Percentiles rank a stretch among this genome's conserved stretches.
Conservation (phyloP, 2,888 invertebrate genomes). For the Cartodere bifasciata region DNA sequence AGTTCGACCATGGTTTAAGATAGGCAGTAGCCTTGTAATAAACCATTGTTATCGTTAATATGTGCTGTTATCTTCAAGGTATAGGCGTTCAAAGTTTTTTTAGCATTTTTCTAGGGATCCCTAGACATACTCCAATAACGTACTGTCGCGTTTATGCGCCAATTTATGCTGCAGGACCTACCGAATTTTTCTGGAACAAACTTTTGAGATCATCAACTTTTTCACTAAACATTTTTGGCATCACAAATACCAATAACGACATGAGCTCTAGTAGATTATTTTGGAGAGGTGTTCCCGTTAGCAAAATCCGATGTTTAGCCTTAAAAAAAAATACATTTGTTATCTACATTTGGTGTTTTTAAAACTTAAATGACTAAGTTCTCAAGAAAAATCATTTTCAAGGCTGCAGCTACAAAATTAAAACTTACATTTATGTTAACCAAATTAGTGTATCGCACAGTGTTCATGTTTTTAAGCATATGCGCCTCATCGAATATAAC, state of each 20-base stretch:
- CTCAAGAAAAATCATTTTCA: no score
- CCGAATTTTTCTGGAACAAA: conserved; percentile 67
- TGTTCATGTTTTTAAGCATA: conserved; percentile 96
- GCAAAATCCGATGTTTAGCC: conserved; percentile 72
- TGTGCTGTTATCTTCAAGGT: no score
- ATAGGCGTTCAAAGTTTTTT: no score
- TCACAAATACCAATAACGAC: conserved; percentile 89
- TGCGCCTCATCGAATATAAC: conserved; percentile 96
- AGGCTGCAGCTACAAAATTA: conserved; percentile 4
- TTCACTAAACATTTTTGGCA: conserved; percentile 87
- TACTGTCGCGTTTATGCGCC: no score
- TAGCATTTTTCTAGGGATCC: no score
- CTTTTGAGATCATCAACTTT: conserved; percentile 79
- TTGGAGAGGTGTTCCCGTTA: conserved; percentile 94
- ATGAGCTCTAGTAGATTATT: conserved; percentile 92
- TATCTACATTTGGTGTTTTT: no score
- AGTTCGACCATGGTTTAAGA: no score
- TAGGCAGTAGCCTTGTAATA: no score
- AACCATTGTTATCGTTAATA: no score
- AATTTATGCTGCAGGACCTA: conserved; percentile 32
- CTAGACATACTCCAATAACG: no score
- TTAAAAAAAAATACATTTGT: conserved; percentile 29
- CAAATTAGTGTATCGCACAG: conserved; percentile 77
- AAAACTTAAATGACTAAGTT: no score
- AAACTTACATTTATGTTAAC: conserved; percentile 54